Evolutionary conservation across 2,888 invertebrate species (phyloP).

Genomic region (Fissipunctia ypsillon): DNA sequence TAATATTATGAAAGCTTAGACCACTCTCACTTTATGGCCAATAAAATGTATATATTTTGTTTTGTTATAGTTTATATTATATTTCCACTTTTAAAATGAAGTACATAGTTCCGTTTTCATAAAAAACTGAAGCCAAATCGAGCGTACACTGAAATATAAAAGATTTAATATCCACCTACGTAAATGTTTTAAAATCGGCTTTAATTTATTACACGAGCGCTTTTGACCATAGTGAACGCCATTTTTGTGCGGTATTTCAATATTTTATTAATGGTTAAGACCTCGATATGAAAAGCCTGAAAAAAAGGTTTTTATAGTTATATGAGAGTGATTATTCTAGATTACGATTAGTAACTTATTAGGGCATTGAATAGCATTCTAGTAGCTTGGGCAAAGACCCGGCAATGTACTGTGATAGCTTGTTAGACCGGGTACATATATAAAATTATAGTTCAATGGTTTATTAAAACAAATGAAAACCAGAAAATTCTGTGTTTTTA

Average conservation of each 20-base stretch:
- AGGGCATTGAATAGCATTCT: background rate
- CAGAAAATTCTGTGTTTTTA: conserved; percentile 2
- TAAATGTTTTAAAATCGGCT: conserved; percentile 53
- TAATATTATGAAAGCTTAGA: conserved; percentile 24
- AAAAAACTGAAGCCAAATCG: conserved; percentile 45
- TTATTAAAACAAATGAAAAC: conserved; percentile 22
- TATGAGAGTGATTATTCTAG: background rate
- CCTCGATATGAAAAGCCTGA: conserved; percentile 14
- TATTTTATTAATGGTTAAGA: conserved; percentile 59
- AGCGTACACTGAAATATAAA: conserved; percentile 46
- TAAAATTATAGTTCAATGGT: background rate
- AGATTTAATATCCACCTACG: conserved; percentile 29
- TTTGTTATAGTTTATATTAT: conserved; percentile 3
- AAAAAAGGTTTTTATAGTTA: conserved; percentile 6
- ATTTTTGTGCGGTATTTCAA: conserved; percentile 56
- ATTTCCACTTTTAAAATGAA: conserved; percentile 23
- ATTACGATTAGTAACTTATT: background rate
- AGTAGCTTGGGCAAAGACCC: background rate
- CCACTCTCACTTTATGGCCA: conserved; percentile 28
- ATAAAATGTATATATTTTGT: conserved; percentile 26
- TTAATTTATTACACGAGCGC: conserved; percentile 58
- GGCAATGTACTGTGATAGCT: background rate
- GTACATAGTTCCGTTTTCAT: conserved; percentile 9
- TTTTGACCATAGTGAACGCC: conserved; percentile 50
- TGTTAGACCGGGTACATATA: background rate